phyloP scores from a whole-genome alignment of 2,888 invertebrate species.

The Atherix ibis region DNA sequence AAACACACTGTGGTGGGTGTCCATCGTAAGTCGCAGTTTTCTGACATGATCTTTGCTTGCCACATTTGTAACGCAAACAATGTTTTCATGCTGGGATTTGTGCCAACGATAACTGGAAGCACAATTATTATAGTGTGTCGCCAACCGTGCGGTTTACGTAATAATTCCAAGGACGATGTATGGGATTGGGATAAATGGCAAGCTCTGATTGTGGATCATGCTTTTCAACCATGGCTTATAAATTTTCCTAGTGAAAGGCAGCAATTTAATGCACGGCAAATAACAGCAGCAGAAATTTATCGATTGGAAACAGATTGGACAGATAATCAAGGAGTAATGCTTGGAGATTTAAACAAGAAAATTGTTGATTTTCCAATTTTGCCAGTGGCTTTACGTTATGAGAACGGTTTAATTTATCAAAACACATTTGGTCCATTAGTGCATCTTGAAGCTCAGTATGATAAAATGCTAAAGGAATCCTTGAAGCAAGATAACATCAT shows the following conservation, averaged over 20 bases:
- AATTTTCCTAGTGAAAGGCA: too few relatives aligned
- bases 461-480: constrained; percentile 84
- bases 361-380: constrained; percentile 92
- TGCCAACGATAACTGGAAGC: constrained; percentile 91
- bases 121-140: constrained; percentile 87
- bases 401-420: constrained; percentile 94
- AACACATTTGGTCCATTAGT: constrained; percentile 90
- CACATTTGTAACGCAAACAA: constrained; percentile 92
- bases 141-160: constrained; percentile 81
- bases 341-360: constrained; percentile 88
- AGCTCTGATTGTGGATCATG: too few relatives aligned
- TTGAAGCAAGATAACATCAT: constrained; percentile 92
- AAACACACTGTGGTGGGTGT: constrained; percentile 94
- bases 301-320: constrained; percentile 94
- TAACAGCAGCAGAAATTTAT: constrained; percentile 85
- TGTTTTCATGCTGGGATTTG: constrained; percentile 90
- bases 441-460: constrained; percentile 89
- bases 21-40: constrained; percentile 85
- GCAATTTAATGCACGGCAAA: constrained; percentile 79
- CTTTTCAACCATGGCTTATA: too few relatives aligned
- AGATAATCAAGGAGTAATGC: constrained; percentile 84
- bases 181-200: too few relatives aligned
- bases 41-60: constrained; percentile 88
- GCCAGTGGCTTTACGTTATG: constrained; percentile 55
- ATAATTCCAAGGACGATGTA: too few relatives aligned